Conservation (phyloP, 1,140 invertebrate genomes). For the Cataglyphis hispanica region DNA sequence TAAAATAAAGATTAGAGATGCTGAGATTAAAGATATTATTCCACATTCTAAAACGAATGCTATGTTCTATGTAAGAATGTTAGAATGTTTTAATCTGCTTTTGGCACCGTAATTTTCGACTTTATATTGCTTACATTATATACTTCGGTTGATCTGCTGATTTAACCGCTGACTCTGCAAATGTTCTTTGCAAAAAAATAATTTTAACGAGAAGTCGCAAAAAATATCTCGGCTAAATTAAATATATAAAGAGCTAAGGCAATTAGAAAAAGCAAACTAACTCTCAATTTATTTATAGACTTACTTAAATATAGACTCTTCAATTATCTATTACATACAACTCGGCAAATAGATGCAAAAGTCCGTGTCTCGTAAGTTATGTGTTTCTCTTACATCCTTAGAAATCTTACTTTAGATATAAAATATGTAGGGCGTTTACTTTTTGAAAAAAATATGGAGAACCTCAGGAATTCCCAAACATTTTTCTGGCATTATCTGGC, state of each 20-base stretch:
- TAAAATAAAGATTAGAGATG: background rate
- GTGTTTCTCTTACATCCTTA: too few species aligned
- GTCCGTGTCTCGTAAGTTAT: too few species aligned
- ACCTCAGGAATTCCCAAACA: too few species aligned
- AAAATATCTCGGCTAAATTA: background rate
- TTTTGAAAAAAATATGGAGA: too few species aligned
- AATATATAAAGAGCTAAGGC: background rate
- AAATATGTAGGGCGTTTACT: too few species aligned
- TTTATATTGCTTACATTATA: background rate
- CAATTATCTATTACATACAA: background rate
- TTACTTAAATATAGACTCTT: background rate
- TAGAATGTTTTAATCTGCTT: background rate
- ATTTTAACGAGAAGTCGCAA: background rate
- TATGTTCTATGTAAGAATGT: background rate
- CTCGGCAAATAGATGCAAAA: too few species aligned
- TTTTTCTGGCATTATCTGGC: too few species aligned
- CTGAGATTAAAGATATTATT: background rate
- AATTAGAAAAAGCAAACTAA: background rate
- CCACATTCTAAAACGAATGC: background rate
- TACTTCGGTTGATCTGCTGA: background rate
- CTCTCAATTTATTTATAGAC: too few species aligned
- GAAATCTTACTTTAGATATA: too few species aligned
- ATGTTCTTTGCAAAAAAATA: background rate
- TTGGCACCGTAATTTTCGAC: background rate
- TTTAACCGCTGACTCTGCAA: too few species aligned